phyloP scores from a whole-genome alignment of 2,113 vertebrate genomes.

The Austrofundulus limnaeus region DNA sequence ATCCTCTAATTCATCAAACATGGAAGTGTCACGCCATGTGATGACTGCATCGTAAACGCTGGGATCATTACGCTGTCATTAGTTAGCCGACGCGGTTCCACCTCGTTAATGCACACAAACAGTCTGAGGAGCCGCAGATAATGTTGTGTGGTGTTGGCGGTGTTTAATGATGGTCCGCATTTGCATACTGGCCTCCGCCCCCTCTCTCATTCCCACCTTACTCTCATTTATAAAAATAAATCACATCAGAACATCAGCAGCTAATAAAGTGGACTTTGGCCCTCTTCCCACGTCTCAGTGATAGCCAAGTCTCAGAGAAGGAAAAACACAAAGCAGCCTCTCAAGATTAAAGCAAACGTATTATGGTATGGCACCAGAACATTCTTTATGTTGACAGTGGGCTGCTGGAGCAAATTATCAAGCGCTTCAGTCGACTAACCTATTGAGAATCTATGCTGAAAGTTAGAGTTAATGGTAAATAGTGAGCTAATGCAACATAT shows the following conservation, averaged over 20 bases:
- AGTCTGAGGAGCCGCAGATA: conserved; percentile 65
- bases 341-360: conserved; percentile 64
- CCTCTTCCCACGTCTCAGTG: conserved; percentile 65
- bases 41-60: conserved; percentile 69
- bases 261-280: conserved; percentile 75
- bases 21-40: conserved; percentile 67
- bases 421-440: conserved; percentile 58
- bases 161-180: conserved; percentile 79
- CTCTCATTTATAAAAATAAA: conserved; percentile 80
- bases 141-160: conserved; percentile 68
- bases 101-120: conserved; percentile 75
- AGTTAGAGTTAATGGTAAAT: conserved; percentile 52
- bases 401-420: conserved; percentile 62
- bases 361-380: conserved; percentile 62
- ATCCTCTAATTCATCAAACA: conserved; percentile 38
- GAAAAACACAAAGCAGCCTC: conserved; percentile 71
- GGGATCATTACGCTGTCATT: conserved; percentile 78
- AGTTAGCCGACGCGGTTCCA: conserved; percentile 68
- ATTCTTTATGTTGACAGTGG: conserved; percentile 63
- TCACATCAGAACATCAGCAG: conserved; percentile 75
- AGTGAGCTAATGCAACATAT: conserved; percentile 49
- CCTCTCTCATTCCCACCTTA: conserved; percentile 62
- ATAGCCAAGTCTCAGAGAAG: conserved; percentile 68
- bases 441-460: conserved; percentile 57
- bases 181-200: conserved; percentile 79